A percentile compares a stretch with the other conserved stretches of the same genome.
These are phyloP conservation scores for Amphipoea lucens DNA, from an alignment of 2,888 invertebrate genomes.

Conservation along the genomic window DNA sequence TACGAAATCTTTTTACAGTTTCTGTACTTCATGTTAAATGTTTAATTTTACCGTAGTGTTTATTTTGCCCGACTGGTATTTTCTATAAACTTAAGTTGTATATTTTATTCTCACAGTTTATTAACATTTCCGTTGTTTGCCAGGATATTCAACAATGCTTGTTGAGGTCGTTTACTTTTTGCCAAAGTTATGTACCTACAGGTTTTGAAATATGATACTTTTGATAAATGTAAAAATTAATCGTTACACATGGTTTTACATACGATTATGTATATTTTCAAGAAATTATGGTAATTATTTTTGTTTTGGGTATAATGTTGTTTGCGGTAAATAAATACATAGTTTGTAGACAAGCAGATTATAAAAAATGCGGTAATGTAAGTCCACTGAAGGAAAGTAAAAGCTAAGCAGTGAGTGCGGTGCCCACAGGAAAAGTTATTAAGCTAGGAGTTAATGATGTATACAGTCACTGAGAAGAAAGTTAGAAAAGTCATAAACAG, in stretches of 20 bases:
- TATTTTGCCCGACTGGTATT: slow-evolving; percentile 18
- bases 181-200: background rate
- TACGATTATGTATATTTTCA: background rate
- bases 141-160: slow-evolving; percentile 5
- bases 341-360: background rate
- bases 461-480: slow-evolving; percentile 48
- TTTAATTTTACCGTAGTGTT: slow-evolving; percentile 6
- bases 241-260: background rate
- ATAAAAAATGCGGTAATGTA: background rate
- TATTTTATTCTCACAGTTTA: slow-evolving; percentile 26
- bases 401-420: slow-evolving; percentile 24
- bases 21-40: background rate
- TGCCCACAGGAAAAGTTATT: slow-evolving; percentile 37
- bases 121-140: slow-evolving; percentile 29
- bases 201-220: background rate
- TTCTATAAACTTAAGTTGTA: slow-evolving; percentile 10
- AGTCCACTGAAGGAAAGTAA: slow-evolving; percentile 41
- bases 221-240: slow-evolving; percentile 40
- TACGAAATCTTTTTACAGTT: background rate
- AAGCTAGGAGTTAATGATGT: slow-evolving; percentile 39
- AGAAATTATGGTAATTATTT: background rate
- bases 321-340: background rate
- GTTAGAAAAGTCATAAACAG: slow-evolving; percentile 52
- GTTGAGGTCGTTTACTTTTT: slow-evolving; percentile 36
- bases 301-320: too few species aligned